Evolutionary conservation across 2,888 invertebrate species (phyloP).

Genomic region (Euphydryas editha): DNA sequence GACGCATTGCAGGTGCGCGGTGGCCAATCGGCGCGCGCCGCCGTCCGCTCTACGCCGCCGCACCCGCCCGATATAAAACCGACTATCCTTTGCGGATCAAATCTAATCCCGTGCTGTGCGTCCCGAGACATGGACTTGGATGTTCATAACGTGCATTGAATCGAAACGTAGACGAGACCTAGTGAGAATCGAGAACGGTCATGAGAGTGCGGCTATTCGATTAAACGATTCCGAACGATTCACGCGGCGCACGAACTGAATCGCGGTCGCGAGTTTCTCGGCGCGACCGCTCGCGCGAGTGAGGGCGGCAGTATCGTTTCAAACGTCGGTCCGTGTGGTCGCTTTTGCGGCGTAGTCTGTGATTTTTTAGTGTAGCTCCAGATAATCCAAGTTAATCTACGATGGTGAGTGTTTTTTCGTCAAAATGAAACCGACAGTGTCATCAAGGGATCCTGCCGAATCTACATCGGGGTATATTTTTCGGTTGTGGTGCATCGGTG

Average conservation of each 20-base stretch:
- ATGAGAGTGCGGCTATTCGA: slow-evolving; percentile 76
- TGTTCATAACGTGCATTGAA: slow-evolving; percentile 59
- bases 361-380: slow-evolving; percentile 84
- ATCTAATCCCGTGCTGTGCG: slow-evolving; percentile 84
- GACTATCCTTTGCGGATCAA: slow-evolving; percentile 85
- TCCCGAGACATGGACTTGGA: slow-evolving; percentile 81
- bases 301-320: slow-evolving; percentile 85
- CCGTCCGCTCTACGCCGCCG: slow-evolving; percentile 89
- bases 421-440: slow-evolving; percentile 70
- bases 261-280: slow-evolving; percentile 77
- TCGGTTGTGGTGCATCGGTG: slow-evolving; percentile 76
- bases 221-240: slow-evolving; percentile 77
- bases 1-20: slow-evolving; percentile 94
- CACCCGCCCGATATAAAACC: slow-evolving; percentile 88
- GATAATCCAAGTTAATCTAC: slow-evolving; percentile 85
- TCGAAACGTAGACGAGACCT: slow-evolving; percentile 57
- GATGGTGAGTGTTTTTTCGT: slow-evolving; percentile 83
- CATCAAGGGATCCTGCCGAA: slow-evolving; percentile 60
- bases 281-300: slow-evolving; percentile 80
- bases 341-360: slow-evolving; percentile 83
- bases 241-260: slow-evolving; percentile 74
- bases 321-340: slow-evolving; percentile 82
- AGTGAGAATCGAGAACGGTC: slow-evolving; percentile 67
- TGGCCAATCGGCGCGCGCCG: slow-evolving; percentile 90
- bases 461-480: slow-evolving; percentile 70